These are phyloP conservation scores for Oriolus oriolus DNA, from an alignment of 2,113 vertebrate genomes.

Conservation along the genomic window DNA sequence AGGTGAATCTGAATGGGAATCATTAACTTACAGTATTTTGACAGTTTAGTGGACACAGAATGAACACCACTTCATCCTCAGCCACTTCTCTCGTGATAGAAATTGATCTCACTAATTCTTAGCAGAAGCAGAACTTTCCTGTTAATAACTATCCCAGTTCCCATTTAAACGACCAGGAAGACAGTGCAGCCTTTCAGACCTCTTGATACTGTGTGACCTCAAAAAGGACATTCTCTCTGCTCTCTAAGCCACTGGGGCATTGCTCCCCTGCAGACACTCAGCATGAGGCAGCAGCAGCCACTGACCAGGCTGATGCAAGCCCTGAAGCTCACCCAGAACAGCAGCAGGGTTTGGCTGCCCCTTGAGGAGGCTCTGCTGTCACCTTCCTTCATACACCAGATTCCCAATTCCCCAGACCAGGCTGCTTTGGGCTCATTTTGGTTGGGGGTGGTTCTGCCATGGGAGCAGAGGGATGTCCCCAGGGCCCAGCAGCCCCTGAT, in stretches of 20 bases:
- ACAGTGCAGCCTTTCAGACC: neutral
- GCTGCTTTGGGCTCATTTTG: neutral
- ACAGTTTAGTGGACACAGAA: neutral
- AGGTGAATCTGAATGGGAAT: neutral
- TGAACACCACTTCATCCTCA: neutral
- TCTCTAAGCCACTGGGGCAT: neutral
- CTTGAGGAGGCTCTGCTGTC: neutral
- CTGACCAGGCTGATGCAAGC: neutral
- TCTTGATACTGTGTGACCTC: neutral
- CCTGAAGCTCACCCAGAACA: neutral
- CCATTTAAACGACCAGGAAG: neutral
- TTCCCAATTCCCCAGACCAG: fast-evolving
- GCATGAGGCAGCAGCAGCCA: neutral
- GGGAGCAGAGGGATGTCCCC: neutral
- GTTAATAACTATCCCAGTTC: neutral
- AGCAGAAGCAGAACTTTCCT: neutral
- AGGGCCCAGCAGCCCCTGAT: neutral
- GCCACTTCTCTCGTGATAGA: neutral
- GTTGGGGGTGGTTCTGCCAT: neutral
- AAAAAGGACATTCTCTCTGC: neutral
- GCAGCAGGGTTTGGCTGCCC: neutral
- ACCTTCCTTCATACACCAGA: neutral
- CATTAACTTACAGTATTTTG: neutral
- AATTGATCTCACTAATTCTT: neutral
- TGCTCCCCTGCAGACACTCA: neutral